Conservation (phyloP, 2,888 invertebrate species). For the Alsophila aescularia region DNA sequence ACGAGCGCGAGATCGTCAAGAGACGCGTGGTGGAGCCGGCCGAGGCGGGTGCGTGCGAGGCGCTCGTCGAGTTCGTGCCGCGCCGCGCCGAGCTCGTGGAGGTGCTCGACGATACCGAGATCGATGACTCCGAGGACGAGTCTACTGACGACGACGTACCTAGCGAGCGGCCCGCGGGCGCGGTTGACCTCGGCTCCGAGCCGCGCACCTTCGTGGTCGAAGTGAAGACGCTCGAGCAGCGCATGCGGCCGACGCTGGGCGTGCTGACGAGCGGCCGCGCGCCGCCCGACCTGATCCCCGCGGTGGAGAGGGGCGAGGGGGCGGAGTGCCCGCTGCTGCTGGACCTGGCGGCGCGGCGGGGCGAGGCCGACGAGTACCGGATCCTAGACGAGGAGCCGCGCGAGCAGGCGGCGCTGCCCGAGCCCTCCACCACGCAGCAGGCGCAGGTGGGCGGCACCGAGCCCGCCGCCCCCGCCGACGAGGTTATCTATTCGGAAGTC, state of each 20-base stretch:
- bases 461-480: conserved; percentile 41
- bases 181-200: conserved; percentile 60
- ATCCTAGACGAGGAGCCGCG: conserved; percentile 65
- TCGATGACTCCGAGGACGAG: conserved; percentile 45
- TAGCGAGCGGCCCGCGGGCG: conserved; percentile 18
- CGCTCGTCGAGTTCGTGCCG: conserved; percentile 81
- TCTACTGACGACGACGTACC: neutral
- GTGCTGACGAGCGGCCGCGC: conserved; percentile 55
- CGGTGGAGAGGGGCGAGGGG: conserved; percentile 10
- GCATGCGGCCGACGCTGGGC: conserved; percentile 70
- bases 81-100: conserved; percentile 83
- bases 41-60: conserved; percentile 73
- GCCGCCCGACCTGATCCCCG: conserved; percentile 37
- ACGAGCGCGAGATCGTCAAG: conserved; percentile 87
- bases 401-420: conserved; percentile 64
- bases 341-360: conserved; percentile 46
- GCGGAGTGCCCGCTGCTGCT: conserved; percentile 43
- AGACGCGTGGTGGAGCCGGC: conserved; percentile 75
- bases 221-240: conserved; percentile 66
- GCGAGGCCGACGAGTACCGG: conserved; percentile 60
- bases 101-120: conserved; percentile 82
- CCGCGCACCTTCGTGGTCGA: conserved; percentile 73
- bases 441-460: conserved; percentile 2
- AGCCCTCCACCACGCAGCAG: conserved; percentile 60
- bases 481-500: conserved; percentile 73